A percentile compares a stretch with the other conserved stretches of the same genome.
Conservation (phyloP, 2,113 vertebrate genomes). For the Datnioides undecimradiatus region DNA sequence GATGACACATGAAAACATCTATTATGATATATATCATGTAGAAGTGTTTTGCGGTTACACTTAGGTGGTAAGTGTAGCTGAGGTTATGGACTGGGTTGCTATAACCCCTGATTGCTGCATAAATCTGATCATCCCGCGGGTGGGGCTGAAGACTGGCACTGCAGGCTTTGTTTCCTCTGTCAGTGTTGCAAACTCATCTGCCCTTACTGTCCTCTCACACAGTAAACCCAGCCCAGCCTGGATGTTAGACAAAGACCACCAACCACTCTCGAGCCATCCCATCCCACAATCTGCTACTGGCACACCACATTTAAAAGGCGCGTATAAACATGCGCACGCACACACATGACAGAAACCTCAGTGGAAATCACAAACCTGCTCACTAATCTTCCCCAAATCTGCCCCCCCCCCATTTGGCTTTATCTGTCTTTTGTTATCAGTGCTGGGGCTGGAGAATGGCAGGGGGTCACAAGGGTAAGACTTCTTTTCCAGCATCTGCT, state of each 20-base stretch:
- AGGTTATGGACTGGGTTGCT: constrained; percentile 10
- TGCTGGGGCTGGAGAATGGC: constrained; percentile 59
- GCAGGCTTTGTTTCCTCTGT: constrained; percentile 44
- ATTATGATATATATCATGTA: not conserved
- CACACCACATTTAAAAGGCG: constrained; percentile 36
- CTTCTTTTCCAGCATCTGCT: constrained; percentile 79
- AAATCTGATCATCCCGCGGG: constrained; percentile 21
- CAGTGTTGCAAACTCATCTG: constrained; percentile 31
- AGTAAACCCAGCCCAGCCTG: constrained; percentile 32
- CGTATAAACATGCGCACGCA: constrained; percentile 7
- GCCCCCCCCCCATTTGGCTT: constrained; percentile 66
- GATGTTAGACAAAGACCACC: constrained; percentile 56
- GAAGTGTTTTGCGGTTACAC: not conserved
- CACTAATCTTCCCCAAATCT: constrained; percentile 74
- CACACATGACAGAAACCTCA: constrained; percentile 62
- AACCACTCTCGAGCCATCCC: constrained; percentile 10
- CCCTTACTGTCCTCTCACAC: constrained; percentile 40
- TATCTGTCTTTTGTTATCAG: constrained; percentile 83
- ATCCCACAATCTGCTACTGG: constrained; percentile 30
- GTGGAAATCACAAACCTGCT: constrained; percentile 71
- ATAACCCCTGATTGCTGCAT: not conserved
- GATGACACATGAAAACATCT: not conserved
- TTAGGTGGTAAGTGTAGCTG: not conserved
- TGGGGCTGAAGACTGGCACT: constrained; percentile 25
- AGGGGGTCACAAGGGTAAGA: constrained; percentile 77